phyloP scores from a whole-genome alignment of 2,797 vertebrate species.

The Dermochelys coriacea region DNA sequence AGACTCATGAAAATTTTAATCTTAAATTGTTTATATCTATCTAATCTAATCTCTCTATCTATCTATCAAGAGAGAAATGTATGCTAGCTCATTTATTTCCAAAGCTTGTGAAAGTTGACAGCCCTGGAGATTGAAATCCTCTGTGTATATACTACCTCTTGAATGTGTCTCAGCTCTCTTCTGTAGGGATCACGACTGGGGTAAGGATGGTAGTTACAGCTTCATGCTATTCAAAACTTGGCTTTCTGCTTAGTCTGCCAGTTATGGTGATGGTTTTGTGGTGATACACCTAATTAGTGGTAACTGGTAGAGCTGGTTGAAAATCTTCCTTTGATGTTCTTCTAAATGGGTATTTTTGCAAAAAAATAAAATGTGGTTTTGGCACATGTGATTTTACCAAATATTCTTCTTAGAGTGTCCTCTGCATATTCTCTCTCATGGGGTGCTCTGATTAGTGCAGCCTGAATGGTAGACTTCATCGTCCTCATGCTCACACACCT shows the following conservation, averaged over 20 bases:
- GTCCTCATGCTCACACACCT: too few species aligned
- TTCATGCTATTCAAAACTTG: not conserved
- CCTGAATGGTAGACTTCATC: too few species aligned
- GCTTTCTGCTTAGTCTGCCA: not conserved
- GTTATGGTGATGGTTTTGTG: not conserved
- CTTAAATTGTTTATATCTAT: not conserved
- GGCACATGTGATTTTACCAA: too few species aligned
- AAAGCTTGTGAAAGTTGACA: not conserved
- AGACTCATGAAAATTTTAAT: not conserved
- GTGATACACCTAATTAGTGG: accelerated
- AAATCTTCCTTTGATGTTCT: not conserved
- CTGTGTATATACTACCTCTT: not conserved
- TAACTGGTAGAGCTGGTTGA: not conserved
- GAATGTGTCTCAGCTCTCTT: not conserved
- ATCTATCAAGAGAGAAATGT: not conserved
- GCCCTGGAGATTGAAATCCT: not conserved
- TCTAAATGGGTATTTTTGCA: not conserved
- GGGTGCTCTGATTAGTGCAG: too few species aligned
- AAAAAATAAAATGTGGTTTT: not conserved
- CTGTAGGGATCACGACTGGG: not conserved
- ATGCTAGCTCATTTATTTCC: not conserved
- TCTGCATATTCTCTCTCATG: too few species aligned
- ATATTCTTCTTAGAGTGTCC: too few species aligned
- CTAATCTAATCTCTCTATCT: too few species aligned
- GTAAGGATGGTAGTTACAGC: not conserved